Evolutionary conservation across 2,888 invertebrate species (phyloP), one percentile per base, ranked within the genome.

Genomic region (Pediacus dermestoides): DNA sequence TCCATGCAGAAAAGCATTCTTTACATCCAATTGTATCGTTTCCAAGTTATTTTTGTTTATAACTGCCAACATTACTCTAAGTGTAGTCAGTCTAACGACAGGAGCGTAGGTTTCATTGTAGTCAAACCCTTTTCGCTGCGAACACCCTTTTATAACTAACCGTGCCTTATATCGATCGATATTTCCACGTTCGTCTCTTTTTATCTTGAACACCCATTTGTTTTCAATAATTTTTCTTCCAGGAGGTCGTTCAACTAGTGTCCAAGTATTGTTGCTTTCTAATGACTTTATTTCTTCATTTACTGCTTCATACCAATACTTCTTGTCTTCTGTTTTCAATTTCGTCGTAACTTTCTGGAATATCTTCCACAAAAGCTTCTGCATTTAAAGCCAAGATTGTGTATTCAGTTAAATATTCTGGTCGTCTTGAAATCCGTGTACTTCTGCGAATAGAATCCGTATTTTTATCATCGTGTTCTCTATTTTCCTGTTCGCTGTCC

Each of bases 131-230:
- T 7, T 18, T 18, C 6, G 6, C n/a, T 18, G 21, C 21, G 21
- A 18, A 18, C 21, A 18, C n/a, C 21, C 21, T 18, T 18, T 18
- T 7, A 18, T n/a, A 7, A 18, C 21, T 7, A 18, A 18, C n/a
- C 21, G 6, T 18, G 21, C 21, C n/a, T 18, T 18, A 18, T 18
- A 18, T 18, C 21, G 6, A 18, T 18, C 21, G 6, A 18, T 18
- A 7, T 18, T 18, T 18, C 21, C 21, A 18, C 21, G 6, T 18
- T 18, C 21, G n/a, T 18, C 21, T 18, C 21, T 18, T 18, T 18
- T 18, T 6, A 18, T 18, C n/a, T 18, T n/a, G n/a, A 18, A 18
- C 6, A 6, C 21, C 21, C 21, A 18, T 18, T 18, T 18, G 21
- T 18, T 18, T 6, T n/a, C 21, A 18, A 18, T 18, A 18, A n/a